phyloP scores from a whole-genome alignment of 2,888 invertebrate species.

The Chaetoderma sp. region DNA sequence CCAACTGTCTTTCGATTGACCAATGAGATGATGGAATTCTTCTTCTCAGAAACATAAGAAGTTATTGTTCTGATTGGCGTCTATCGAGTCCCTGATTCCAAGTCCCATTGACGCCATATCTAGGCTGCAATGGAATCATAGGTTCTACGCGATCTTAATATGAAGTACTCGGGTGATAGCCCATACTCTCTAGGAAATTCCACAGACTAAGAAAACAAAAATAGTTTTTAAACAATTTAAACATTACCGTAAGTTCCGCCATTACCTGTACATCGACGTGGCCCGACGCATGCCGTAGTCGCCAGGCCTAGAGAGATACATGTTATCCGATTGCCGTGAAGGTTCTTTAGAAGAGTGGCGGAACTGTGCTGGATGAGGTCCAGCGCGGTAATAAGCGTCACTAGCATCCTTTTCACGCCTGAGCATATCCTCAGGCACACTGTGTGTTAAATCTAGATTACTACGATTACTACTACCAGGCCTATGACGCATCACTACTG shows the following conservation, averaged over 20 bases:
- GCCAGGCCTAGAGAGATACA: constrained; percentile 32
- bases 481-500: constrained; percentile 12
- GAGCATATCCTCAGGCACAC: constrained; percentile 34
- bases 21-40: too few species aligned
- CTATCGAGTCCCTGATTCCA: too few species aligned
- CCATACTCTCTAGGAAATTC: neutral
- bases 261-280: constrained; percentile 49
- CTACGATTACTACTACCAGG: constrained; percentile 26
- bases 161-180: too few species aligned
- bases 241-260: too few species aligned
- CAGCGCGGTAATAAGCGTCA: constrained; percentile 9
- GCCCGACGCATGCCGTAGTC: constrained; percentile 37
- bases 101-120: too few species aligned
- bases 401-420: constrained; percentile 25
- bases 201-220: neutral
- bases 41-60: too few species aligned
- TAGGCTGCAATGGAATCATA: too few species aligned
- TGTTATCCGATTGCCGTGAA: constrained; percentile 18
- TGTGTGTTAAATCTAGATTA: constrained; percentile 22
- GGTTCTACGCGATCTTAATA: too few species aligned
- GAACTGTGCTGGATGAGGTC: constrained; percentile 20
- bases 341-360: constrained; percentile 26
- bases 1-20: too few species aligned
- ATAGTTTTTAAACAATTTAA: neutral
- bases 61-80: too few species aligned